Evolutionary conservation across 2,797 vertebrate genomes (phyloP), one percentile per base, ranked within the genome.

Genomic region (Smutsia gigantea): DNA sequence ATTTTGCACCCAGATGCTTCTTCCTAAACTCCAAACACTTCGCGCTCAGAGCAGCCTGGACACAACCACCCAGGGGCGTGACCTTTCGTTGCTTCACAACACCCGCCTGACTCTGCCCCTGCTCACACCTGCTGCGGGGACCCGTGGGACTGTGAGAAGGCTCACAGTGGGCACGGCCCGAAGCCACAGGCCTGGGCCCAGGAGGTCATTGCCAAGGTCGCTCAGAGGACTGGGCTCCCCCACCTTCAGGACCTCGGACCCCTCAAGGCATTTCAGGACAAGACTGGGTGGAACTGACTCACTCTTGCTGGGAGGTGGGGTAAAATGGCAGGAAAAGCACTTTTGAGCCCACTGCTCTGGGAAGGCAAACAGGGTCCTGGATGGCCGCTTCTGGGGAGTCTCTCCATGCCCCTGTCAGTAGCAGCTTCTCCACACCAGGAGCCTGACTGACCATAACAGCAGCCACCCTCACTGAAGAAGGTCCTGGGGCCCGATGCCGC

Each of bases 41-140:
- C 39, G 29, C 13, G 31, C 46, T 78, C 74, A 74, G 72, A 14
- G 21, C 4, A 5, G 71, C 42, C 74, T n/a, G 17, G 51, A 46
- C 13, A 1, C 14, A 10, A 66, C 4, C 0, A 0, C 4, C n/a
- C 7, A 2, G 0, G 61, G 53, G 23, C 34, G 2, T 0, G 11
- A 10, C 17, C 29, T 29, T 51, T n/a, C 18, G 9, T 64, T 49
- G 27, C 78, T 92, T 94, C 39, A 53, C 39, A 61, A 78, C 7
- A 12, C 1, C 18, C 2, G 2, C 25, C 61, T 23, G 8, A n/a
- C 3, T 29, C 37, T 0, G 7, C 25, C 0, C 0, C 0, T 11
- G 11, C 25, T 66, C 3, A 0, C 7, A n/a, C 27, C 21, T 27
- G 66, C 49, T 10, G 42, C 0, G 0, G 46, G 7, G 42, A 34